Evolutionary conservation across 2,113 vertebrate genomes (phyloP), one percentile per base, ranked within the genome.

Genomic region (Enhydra lutris): DNA sequence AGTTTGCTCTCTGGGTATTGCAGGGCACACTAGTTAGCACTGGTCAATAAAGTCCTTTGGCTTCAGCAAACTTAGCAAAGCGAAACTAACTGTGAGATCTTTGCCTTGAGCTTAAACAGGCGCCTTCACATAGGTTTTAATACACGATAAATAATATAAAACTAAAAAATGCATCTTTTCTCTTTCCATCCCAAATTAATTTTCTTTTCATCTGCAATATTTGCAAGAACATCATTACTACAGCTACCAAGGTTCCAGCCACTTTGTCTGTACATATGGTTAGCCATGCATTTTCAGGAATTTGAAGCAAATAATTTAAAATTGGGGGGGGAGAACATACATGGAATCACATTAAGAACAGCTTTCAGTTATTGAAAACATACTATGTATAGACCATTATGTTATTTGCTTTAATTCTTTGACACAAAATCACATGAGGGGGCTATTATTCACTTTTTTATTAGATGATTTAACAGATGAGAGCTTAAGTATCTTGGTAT

Each of bases 281-380:
- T 67, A 69, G 31, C 52, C 73, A 74, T 92, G 34, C 39, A 88
- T 96, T 96, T 94, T 45, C 34, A 87, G 67, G 23, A 97, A 87
- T 31, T 91, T 73, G 50, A 91, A 92, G 50, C 84, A 92, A 96
- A 82, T 80, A 50, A 89, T 91, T 63, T 80, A 61, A 95, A 96
- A 55, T 47, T 87, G 24, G 17, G 7, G 7, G 7, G 42, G 21
- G 52, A 1, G 39, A 7, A 86, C 21, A 6, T 76, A 95, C 21
- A 31, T 86, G 23, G 42, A 97, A 82, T 61, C 47, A 67, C 12
- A 80, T 45, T 42, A 89, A 45, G 73, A 83, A 65, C 74, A 94
- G 26, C 65, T 92, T 92, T 89, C 55, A 63, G 2, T 85, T 57
- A 39, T 87, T 79, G 23, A 87, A n/a, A 94, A 23, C 15, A 17